Percentiles rank a stretch among this genome's conserved stretches.
Conservation (phyloP, 1,140 invertebrate species). For the Pachyrhynchus sulphureomaculatus region DNA sequence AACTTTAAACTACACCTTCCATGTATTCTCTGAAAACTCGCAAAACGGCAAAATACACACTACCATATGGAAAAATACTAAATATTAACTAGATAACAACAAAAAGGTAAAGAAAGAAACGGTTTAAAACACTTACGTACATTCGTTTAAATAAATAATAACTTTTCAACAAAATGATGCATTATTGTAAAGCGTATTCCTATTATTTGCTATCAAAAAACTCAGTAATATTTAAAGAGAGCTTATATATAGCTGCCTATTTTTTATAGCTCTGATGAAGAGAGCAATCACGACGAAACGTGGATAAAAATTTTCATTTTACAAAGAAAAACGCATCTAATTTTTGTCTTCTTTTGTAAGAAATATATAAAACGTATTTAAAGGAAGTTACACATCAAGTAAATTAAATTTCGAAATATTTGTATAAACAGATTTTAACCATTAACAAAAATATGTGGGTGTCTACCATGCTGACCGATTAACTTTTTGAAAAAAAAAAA, state of each 20-base stretch:
- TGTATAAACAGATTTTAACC: too few relatives aligned
- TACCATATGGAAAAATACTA: background rate
- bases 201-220: background rate
- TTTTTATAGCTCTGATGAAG: background rate
- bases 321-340: too few relatives aligned
- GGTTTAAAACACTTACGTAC: constrained; percentile 2
- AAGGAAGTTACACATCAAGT: too few relatives aligned
- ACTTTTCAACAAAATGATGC: background rate
- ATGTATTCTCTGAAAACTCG: background rate
- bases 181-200: background rate
- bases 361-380: too few relatives aligned
- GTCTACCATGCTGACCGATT: too few relatives aligned
- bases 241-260: constrained; percentile 1
- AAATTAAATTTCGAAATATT: too few relatives aligned
- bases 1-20: background rate
- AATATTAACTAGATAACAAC: constrained; percentile 14
- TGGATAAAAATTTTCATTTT: background rate
- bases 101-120: constrained; percentile 5
- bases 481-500: too few relatives aligned
- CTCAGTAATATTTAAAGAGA: background rate
- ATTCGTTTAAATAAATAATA: constrained; percentile 8
- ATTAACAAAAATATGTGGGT: too few relatives aligned
- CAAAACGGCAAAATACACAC: constrained; percentile 2
- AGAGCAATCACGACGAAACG: background rate
- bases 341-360: too few relatives aligned